phyloP scores from a whole-genome alignment of 2,113 vertebrate species.

The Forbesichthys papilliferus region DNA sequence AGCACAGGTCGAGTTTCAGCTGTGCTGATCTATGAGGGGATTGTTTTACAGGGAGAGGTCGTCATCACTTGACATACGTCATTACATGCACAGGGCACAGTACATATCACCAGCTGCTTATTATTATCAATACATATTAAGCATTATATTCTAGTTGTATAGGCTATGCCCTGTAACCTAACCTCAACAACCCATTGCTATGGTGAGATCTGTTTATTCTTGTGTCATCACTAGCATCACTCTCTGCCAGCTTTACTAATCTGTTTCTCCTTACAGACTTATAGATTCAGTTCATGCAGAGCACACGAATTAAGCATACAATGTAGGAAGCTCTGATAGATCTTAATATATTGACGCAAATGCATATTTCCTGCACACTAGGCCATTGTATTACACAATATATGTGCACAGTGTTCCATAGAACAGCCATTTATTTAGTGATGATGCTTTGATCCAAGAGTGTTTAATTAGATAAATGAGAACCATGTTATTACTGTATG shows the following conservation, averaged over 20 bases:
- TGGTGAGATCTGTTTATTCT: slow-evolving; percentile 12
- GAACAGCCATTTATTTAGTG: no score
- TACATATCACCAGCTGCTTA: no score
- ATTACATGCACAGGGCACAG: not conserved
- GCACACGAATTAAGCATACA: slow-evolving; percentile 10
- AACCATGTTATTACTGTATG: no score
- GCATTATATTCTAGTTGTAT: no score
- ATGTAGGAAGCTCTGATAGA: slow-evolving; percentile 27
- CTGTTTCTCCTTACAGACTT: slow-evolving; percentile 12
- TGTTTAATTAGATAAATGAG: no score
- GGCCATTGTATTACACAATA: no score
- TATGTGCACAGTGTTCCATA: no score
- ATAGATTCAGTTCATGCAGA: not conserved
- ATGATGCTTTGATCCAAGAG: no score
- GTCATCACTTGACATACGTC: slow-evolving; percentile 37
- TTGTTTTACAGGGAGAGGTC: slow-evolving; percentile 46
- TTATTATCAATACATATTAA: not conserved
- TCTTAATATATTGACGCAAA: slow-evolving; percentile 22
- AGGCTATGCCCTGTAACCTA: slow-evolving; percentile 9
- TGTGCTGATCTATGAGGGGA: slow-evolving; percentile 45
- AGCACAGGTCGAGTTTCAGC: slow-evolving; percentile 55
- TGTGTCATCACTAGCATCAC: slow-evolving; percentile 21
- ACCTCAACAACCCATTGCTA: slow-evolving; percentile 33
- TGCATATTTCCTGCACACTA: slow-evolving; percentile 8
- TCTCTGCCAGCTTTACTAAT: slow-evolving; percentile 4